Evolutionary conservation across 2,113 vertebrate species (phyloP).

Genomic region (Heterocephalus glaber): DNA sequence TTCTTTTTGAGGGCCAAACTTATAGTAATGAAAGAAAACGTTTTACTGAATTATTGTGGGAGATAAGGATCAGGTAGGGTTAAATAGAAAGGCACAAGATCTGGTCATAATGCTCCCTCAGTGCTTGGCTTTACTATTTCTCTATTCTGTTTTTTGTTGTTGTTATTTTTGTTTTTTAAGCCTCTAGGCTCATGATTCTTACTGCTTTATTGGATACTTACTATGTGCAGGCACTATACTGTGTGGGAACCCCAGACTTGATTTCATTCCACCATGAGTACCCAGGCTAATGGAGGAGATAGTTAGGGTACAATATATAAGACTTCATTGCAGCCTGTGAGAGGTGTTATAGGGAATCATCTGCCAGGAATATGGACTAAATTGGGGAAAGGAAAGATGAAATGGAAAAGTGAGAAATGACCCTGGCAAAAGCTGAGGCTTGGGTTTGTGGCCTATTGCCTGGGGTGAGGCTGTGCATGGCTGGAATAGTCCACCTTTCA

Average conservation of each 20-base stretch:
- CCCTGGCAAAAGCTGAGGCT: neutral
- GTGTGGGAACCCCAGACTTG: neutral
- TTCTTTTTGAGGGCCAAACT: neutral
- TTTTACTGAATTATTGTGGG: neutral
- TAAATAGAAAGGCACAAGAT: neutral
- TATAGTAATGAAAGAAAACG: neutral
- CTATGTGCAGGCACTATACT: neutral
- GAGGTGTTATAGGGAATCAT: neutral
- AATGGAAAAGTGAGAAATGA: neutral
- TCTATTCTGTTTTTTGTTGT: neutral
- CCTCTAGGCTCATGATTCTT: neutral
- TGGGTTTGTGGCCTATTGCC: neutral
- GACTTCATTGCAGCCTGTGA: neutral
- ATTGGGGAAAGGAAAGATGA: neutral
- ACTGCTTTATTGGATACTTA: neutral
- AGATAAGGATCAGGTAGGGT: neutral
- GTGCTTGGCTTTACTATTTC: neutral
- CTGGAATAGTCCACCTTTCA: neutral
- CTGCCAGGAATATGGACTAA: neutral
- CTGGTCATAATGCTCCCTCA: neutral
- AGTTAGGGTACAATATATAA: neutral
- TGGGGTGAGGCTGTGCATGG: neutral
- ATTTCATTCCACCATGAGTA: neutral
- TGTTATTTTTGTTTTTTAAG: no score
- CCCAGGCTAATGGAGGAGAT: neutral